These are phyloP conservation scores for Eueides isabella DNA, from an alignment of 1,140 invertebrate species.

Conservation along the genomic window DNA sequence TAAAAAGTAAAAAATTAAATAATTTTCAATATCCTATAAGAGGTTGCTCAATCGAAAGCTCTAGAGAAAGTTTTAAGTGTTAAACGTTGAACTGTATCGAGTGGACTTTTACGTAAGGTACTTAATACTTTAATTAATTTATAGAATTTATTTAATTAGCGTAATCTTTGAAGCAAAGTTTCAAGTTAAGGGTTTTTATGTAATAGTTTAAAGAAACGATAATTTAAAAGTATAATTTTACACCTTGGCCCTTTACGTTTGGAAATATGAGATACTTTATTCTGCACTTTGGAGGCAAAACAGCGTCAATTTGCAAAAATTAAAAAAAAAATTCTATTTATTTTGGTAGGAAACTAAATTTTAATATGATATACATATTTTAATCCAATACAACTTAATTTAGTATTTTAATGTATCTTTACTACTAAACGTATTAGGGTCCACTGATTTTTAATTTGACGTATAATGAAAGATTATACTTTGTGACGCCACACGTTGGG, in stretches of 20 bases:
- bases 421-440: too few species aligned
- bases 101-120: background rate
- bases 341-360: too few species aligned
- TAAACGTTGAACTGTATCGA: conserved; percentile 10
- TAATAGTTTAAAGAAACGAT: background rate
- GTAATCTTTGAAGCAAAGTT: background rate
- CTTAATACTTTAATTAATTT: conserved; percentile 8
- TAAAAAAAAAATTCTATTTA: too few species aligned
- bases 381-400: too few species aligned
- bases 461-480: too few species aligned
- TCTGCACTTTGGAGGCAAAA: too few species aligned
- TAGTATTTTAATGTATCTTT: too few species aligned
- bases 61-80: conserved; percentile 26
- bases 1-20: background rate
- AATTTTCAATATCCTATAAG: background rate
- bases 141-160: background rate
- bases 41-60: conserved; percentile 5
- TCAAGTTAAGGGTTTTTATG: background rate
- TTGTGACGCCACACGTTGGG: too few species aligned
- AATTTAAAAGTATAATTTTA: background rate
- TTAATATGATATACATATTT: too few species aligned
- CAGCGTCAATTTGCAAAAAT: too few species aligned
- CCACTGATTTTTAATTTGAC: too few species aligned
- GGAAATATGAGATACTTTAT: too few species aligned
- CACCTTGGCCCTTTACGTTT: background rate